Conservation (phyloP, 2,113 vertebrate species). For the Thalassarche chlororhynchos region DNA sequence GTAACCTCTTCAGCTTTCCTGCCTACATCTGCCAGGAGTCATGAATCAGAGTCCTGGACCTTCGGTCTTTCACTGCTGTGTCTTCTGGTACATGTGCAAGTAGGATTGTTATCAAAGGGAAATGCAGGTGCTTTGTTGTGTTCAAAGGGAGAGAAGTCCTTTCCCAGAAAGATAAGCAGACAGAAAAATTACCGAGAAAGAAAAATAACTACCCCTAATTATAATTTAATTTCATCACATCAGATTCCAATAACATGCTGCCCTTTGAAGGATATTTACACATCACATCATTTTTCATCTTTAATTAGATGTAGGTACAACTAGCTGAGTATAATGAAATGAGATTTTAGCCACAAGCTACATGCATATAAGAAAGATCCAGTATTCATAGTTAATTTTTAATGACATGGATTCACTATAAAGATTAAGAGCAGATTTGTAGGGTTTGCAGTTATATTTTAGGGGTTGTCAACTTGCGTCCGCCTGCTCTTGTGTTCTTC, state of each 20-base stretch:
- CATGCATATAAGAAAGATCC: not conserved
- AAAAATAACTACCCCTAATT: not conserved
- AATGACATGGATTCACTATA: not conserved
- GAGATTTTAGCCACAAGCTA: not conserved
- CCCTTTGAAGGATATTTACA: slow-evolving; percentile 46
- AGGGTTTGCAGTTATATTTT: not conserved
- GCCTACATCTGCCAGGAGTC: not conserved
- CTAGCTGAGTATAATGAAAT: not conserved
- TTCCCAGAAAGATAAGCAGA: not conserved
- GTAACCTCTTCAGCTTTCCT: not conserved
- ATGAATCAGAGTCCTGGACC: not conserved
- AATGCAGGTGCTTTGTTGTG: not conserved
- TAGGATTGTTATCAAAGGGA: not conserved
- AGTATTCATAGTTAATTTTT: not conserved
- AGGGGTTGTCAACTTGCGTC: not conserved
- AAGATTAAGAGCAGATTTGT: slow-evolving; percentile 13
- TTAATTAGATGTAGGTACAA: slow-evolving; percentile 18
- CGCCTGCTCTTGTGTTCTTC: not conserved
- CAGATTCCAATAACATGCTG: not conserved
- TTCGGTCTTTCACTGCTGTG: not conserved
- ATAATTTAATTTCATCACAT: not conserved
- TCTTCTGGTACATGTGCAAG: not conserved
- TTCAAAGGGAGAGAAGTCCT: not conserved
- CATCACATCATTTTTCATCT: slow-evolving; percentile 27
- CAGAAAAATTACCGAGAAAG: not conserved